These are phyloP conservation scores for Sebastes hopkinsi DNA, from an alignment of 2,797 vertebrate genomes.

Conservation along the genomic window DNA sequence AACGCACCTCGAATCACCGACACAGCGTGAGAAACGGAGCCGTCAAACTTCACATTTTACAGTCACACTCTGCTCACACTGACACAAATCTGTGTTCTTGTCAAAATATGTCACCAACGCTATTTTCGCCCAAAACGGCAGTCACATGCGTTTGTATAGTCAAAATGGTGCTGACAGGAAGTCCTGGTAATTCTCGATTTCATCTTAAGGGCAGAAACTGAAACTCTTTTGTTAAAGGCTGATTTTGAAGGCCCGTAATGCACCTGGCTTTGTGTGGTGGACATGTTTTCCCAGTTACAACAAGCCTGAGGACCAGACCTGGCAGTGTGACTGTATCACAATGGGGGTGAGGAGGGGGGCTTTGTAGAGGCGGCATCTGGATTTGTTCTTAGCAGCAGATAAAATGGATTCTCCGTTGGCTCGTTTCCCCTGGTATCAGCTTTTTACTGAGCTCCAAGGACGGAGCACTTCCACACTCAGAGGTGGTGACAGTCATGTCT, in stretches of 20 bases:
- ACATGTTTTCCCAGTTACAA: slow-evolving; percentile 23
- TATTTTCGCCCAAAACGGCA: too few species aligned
- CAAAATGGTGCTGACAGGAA: too few species aligned
- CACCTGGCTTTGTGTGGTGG: neutral
- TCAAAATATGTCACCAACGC: too few species aligned
- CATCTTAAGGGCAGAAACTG: neutral
- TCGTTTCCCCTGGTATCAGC: slow-evolving; percentile 20
- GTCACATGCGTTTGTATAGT: too few species aligned
- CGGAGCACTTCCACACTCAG: slow-evolving; percentile 16
- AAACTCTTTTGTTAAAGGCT: neutral
- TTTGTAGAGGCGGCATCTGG: slow-evolving; percentile 64
- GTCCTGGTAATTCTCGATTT: neutral
- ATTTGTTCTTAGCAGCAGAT: slow-evolving; percentile 53
- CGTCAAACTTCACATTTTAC: too few species aligned
- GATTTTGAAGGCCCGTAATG: neutral
- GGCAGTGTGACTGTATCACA: neutral
- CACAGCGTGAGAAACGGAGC: too few species aligned
- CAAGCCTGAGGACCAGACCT: slow-evolving; percentile 11
- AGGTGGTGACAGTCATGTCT: slow-evolving; percentile 55
- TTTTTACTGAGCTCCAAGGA: slow-evolving; percentile 38
- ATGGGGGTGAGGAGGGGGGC: neutral
- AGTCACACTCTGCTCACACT: too few species aligned
- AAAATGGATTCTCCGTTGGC: slow-evolving; percentile 56
- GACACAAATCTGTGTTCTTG: too few species aligned
- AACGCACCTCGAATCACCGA: too few species aligned